phyloP scores from a whole-genome alignment of 2,888 invertebrate genomes.

The Gasteruption jaculator region DNA sequence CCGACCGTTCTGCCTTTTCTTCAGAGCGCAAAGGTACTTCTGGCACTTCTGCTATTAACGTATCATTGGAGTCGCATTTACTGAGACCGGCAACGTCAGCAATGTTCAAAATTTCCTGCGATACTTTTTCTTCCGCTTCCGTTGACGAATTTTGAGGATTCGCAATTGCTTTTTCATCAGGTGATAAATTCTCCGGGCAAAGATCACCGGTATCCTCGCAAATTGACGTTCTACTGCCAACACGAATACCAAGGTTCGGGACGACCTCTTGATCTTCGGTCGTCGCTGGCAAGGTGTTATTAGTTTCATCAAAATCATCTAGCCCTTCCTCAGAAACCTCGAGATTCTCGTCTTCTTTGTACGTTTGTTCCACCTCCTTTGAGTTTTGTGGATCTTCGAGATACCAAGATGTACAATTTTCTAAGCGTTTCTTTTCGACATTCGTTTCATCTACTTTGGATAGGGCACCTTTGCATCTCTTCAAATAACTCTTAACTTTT shows the following conservation, averaged over 20 bases:
- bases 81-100: conserved; percentile 31
- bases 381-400: conserved; percentile 27
- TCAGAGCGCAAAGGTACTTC: conserved; percentile 19
- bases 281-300: conserved; percentile 7
- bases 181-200: conserved; percentile 13
- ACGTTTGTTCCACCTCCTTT: conserved; percentile 11
- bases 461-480: conserved; percentile 55
- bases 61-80: conserved; percentile 45
- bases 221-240: conserved; percentile 30
- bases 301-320: conserved; percentile 17
- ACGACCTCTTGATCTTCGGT: too few relatives aligned
- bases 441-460: conserved; percentile 37
- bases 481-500: conserved; percentile 56
- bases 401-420: conserved; percentile 39
- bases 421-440: conserved; percentile 34
- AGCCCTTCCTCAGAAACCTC: conserved; percentile 19
- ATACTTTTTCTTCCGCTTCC: conserved; percentile 15
- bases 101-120: conserved; percentile 26
- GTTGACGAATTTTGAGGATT: conserved; percentile 5
- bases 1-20: conserved; percentile 7
- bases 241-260: too few relatives aligned
- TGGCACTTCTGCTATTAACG: conserved; percentile 39
- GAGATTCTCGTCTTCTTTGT: conserved; percentile 22
- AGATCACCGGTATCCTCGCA: conserved; percentile 36
- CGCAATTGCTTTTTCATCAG: conserved; percentile 9